Conservation (phyloP, 2,888 invertebrate genomes). For the Mythimna loreyi region DNA sequence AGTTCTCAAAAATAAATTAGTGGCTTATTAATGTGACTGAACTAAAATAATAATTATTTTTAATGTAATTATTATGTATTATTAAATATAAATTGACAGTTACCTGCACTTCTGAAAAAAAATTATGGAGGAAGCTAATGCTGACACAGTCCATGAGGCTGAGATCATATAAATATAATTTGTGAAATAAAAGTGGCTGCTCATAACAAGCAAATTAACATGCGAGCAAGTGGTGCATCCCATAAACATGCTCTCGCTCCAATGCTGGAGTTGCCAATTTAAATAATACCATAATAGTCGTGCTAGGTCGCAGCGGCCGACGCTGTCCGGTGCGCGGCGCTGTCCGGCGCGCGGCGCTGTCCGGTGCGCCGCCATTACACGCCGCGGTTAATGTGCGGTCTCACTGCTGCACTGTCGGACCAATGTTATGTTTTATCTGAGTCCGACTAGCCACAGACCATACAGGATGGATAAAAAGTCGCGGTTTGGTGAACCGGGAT, state of each 20-base stretch:
- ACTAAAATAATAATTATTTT: too few species aligned
- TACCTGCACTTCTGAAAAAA: too few species aligned
- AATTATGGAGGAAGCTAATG: too few species aligned
- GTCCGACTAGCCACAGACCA: constrained; percentile 20
- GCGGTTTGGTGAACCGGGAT: too few species aligned
- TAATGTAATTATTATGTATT: too few species aligned
- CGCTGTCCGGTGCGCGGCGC: neutral
- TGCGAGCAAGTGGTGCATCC: neutral
- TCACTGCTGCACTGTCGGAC: constrained; percentile 22
- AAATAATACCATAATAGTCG: constrained; percentile 42
- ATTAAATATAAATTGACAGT: too few species aligned
- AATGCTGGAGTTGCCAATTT: constrained; percentile 27
- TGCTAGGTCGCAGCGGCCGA: neutral
- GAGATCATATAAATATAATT: too few species aligned
- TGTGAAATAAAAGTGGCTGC: too few species aligned
- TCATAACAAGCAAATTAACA: constrained; percentile 1
- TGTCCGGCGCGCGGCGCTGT: constrained; percentile 18
- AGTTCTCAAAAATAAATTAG: too few species aligned
- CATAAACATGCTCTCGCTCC: neutral
- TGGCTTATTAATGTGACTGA: too few species aligned
- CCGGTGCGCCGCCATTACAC: constrained; percentile 33
- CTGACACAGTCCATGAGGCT: too few species aligned
- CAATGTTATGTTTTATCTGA: neutral
- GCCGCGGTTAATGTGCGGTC: constrained; percentile 41
- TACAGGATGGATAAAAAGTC: neutral